Evolutionary conservation across 2,113 vertebrate species (phyloP).

Genomic region (Nanorana parkeri): DNA sequence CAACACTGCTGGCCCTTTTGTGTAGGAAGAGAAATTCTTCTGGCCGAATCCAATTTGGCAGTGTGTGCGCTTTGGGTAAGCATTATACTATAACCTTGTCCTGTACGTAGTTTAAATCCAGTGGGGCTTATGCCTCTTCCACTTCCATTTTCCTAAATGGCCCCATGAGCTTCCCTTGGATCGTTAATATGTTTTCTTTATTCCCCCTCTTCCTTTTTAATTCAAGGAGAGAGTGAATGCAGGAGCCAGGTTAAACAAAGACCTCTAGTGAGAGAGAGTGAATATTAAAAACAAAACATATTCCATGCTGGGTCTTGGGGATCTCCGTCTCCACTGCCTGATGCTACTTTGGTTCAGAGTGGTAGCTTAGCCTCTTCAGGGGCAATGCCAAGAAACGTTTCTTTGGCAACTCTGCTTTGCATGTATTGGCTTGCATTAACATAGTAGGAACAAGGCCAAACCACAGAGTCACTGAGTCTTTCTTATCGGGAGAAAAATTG

Average conservation of each 20-base stretch:
- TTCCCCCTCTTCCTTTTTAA: slow-evolving; percentile 52
- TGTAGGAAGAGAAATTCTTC: slow-evolving; percentile 46
- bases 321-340: slow-evolving; percentile 48
- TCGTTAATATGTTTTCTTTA: slow-evolving; percentile 49
- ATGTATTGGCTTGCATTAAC: slow-evolving; percentile 29
- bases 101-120: slow-evolving; percentile 52
- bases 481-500: slow-evolving; percentile 43
- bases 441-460: slow-evolving; percentile 13
- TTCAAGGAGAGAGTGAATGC: slow-evolving; percentile 38
- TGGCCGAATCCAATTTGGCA: slow-evolving; percentile 38
- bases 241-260: slow-evolving; percentile 53
- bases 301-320: slow-evolving; percentile 45
- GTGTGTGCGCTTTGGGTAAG: slow-evolving; percentile 38
- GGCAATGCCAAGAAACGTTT: slow-evolving; percentile 23
- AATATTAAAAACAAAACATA: slow-evolving; percentile 45
- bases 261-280: slow-evolving; percentile 44
- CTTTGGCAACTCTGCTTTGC: slow-evolving; percentile 29
- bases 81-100: slow-evolving; percentile 49
- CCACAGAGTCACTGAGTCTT: slow-evolving; percentile 29
- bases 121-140: slow-evolving; percentile 50
- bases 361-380: slow-evolving; percentile 26
- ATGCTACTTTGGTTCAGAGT: slow-evolving; percentile 31
- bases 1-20: slow-evolving; percentile 51
- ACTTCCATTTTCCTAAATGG: slow-evolving; percentile 47
- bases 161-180: slow-evolving; percentile 47